phyloP scores from a whole-genome alignment of 1,140 invertebrate species.

The Eueides isabella region DNA sequence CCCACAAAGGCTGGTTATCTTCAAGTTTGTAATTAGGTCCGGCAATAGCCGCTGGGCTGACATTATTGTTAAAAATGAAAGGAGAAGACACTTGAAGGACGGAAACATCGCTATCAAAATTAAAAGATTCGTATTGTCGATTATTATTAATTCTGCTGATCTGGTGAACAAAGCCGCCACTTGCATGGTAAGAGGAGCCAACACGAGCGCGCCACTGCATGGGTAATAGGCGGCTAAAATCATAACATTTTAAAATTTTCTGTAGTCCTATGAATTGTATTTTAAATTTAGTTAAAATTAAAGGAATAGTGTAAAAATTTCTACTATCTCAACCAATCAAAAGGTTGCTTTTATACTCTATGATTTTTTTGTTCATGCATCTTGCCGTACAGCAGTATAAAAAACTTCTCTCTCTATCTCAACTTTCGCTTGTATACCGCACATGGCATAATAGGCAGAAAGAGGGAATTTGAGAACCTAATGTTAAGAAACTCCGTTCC shows the following conservation, averaged over 20 bases:
- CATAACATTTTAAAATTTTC: neutral
- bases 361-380: no score
- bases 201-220: neutral
- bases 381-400: no score
- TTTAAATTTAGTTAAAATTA: no score
- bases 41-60: neutral
- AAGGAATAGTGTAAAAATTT: no score
- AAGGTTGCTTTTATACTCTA: no score
- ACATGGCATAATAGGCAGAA: no score
- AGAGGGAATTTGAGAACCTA: no score
- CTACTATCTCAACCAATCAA: no score
- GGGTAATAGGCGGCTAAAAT: neutral
- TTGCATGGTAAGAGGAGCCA: neutral
- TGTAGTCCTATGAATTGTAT: neutral
- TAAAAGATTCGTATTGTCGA: neutral
- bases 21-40: slow-evolving; percentile 44
- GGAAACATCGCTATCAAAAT: neutral
- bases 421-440: no score
- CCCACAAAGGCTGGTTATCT: slow-evolving; percentile 46
- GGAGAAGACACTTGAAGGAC: neutral
- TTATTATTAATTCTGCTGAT: slow-evolving; percentile 3
- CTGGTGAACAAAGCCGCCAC: neutral
- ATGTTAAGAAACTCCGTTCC: no score
- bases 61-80: neutral
- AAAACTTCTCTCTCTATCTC: no score